These are phyloP conservation scores for Nomada flava DNA, from an alignment of 2,888 invertebrate species.

Conservation along the genomic window DNA sequence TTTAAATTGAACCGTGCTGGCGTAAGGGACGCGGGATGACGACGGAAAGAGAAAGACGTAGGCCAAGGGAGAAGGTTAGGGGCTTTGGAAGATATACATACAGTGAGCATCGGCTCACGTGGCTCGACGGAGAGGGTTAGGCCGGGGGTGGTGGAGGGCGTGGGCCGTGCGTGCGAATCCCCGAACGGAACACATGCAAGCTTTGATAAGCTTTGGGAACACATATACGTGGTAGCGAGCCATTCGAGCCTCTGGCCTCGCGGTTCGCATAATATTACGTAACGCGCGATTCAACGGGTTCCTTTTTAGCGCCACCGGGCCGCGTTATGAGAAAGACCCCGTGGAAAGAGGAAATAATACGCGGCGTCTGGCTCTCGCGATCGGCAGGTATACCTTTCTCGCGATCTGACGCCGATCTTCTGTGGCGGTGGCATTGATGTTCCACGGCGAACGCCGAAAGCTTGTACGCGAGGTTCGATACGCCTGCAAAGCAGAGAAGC, in stretches of 20 bases:
- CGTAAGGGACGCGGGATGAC: constrained; percentile 55
- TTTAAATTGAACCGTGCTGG: constrained; percentile 81
- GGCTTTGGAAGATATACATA: constrained; percentile 72
- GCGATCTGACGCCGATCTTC: constrained; percentile 45
- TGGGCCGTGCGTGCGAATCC: constrained; percentile 82
- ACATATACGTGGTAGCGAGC: constrained; percentile 73
- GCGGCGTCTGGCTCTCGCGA: constrained; percentile 51
- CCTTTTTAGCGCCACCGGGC: constrained; percentile 74
- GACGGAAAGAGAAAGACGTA: constrained; percentile 56
- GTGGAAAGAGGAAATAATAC: constrained; percentile 57
- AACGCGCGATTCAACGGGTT: constrained; percentile 75
- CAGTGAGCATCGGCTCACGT: constrained; percentile 74
- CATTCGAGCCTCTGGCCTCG: constrained; percentile 78
- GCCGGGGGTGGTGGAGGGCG: constrained; percentile 28
- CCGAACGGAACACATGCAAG: constrained; percentile 82
- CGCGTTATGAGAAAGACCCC: constrained; percentile 60
- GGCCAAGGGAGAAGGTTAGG: constrained; percentile 59
- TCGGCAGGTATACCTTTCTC: constrained; percentile 19
- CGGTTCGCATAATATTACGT: constrained; percentile 79
- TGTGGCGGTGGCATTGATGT: constrained; percentile 35
- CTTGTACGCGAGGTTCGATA: not conserved
- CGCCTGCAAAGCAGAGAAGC: not conserved
- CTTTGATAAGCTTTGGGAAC: constrained; percentile 82
- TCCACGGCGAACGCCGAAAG: not conserved
- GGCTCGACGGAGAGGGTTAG: constrained; percentile 68